Base-by-base conservation (phyloP, 2,888 invertebrate genomes). In the Serrognathus titanus region DNA sequence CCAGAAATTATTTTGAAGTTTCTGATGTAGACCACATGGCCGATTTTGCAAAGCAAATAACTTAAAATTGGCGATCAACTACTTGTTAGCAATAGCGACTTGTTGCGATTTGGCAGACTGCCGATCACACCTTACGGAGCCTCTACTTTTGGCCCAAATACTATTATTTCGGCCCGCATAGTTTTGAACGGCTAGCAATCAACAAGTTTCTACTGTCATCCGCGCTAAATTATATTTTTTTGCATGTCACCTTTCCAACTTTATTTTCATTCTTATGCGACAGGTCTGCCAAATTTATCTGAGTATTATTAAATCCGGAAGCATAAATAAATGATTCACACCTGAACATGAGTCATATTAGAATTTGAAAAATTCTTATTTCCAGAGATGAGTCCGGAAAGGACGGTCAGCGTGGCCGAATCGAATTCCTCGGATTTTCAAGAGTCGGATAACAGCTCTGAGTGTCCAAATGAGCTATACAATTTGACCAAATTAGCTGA, bases 401-500 rank as follows among this genome's bases (percentile, higher is more conserved):
- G 76, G 48, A 66, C 71, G n/a, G 77, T 78, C 16, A 75, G 77
- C 61, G 64, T 74, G n/a, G 76, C 75, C 2, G 78, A 78, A 63
- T 54, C 57, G 43, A 57, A 58, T n/a, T 55, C 64, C 46, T 58
- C 59, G n/a, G 69, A 68, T 39, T 64, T 41, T 55, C 61, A 58
- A 64, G 67, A 61, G 64, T 74, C 74, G 24, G 74, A 74, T 35
- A 75, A 67, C 63, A 76, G 74, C 57, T 71, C 72, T 4, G 77
- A 77, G 63, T 76, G 77, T 58, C 82, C 82, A 1, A 87, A 87
- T 67, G 88, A 88, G 68, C 80, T 89, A 13, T 89, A 87, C 78
- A 89, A 89, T 72, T 78, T 89, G 52, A 88, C 87, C 41, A 87
- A 89, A 74, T 76, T 90, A 66, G 89, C 89, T 7, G 88, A 89